Evolutionary conservation across 2,888 invertebrate genomes (phyloP), one percentile per base, ranked within the genome.

Genomic region (Polymixis flavicincta): DNA sequence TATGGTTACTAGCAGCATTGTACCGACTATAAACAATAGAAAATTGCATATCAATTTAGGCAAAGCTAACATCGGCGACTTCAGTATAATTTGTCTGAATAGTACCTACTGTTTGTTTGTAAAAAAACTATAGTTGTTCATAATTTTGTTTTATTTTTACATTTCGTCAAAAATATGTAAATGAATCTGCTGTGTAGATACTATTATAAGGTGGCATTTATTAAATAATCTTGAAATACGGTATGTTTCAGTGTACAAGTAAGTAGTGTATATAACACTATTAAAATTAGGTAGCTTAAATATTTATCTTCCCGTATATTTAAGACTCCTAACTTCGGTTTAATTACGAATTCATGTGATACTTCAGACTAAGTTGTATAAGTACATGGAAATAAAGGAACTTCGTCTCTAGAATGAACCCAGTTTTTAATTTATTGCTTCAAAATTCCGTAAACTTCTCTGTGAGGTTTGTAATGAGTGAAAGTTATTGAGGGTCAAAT

Each of bases 261-360:
- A 88, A 84, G 89, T 91, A 87, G 91, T 92, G 89, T 92, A 88
- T 89, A 88, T 88, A 89, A 89, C 87, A 89, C 88, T 89, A 80
- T 84, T 88, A 85, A 78, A 89, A 83, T 83, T 91, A 92, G 89
- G 88, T 93, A 92, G 90, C 85, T 90, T 92, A 92, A 88, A 91
- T 92, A 92, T 92, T 93, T 93, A 92, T 93, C 92, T 93, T 91
- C 88, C 60, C 71, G 84, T 89, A 87, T 89, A 84, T 88, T 78
- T 92, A 90, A 90, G 90, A 87, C 81, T 85, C 88, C 89, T 81
- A 86, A 86, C 77, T 90, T 90, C 86, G 86, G 86, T 90, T 92
- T 91, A 88, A 87, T 93, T 94, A 94, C 90, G 90, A 91, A 93
- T 94, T 93, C 91, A 94, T 95, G 95, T 95, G 94, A 95, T 95